Base-by-base conservation (phyloP, 2,797 vertebrate genomes). In the Nothura maculosa region DNA sequence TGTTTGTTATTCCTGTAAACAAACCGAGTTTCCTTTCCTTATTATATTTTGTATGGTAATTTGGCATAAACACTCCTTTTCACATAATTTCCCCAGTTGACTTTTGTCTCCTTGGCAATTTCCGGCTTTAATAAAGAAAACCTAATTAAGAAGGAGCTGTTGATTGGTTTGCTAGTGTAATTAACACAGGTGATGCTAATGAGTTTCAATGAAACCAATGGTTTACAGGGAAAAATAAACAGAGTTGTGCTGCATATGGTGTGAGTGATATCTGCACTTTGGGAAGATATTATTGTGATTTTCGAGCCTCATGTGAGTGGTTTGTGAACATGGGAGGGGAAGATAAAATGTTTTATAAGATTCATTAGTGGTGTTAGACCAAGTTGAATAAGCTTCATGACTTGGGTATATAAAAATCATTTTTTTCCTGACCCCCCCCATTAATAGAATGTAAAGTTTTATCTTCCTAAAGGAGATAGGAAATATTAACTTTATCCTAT, bases 131-230 rank as follows among this genome's bases (percentile, higher is more conserved):
- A 99, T 99, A 99, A 99, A 99, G 98, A 99, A 98, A 98, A 98
- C 98, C 99, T 99, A 99, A 99, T 99, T 99, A 99, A 99, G 98
- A 98, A 98, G 98, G 98, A 98, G 98, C 98, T 98, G 98, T 99
- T 99, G 99, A 99, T 99, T 99, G 99, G 99, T 99, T 99, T 98
- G 99, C 98, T 98, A 98, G 98, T 98, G 98, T 99, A 99, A 99
- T 99, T 99, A 99, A 99, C 99, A 99, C 98, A 99, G 99, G 99
- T 99, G 98, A 99, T 99, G 99, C 98, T 99, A 99, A 99, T 99
- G 98, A 99, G 99, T 98, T 99, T 99, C 99, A 98, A 98, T 98
- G 98, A 99, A 99, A 99, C 98, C 97, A 98, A 97, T 97, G 97
- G 97, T 98, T 98, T 99, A 98, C 97, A 97, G 97, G 97, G 97